Evolutionary conservation across 2,888 invertebrate species (phyloP), one percentile per base, ranked within the genome.

Genomic region (Yponomeuta malinellus): DNA sequence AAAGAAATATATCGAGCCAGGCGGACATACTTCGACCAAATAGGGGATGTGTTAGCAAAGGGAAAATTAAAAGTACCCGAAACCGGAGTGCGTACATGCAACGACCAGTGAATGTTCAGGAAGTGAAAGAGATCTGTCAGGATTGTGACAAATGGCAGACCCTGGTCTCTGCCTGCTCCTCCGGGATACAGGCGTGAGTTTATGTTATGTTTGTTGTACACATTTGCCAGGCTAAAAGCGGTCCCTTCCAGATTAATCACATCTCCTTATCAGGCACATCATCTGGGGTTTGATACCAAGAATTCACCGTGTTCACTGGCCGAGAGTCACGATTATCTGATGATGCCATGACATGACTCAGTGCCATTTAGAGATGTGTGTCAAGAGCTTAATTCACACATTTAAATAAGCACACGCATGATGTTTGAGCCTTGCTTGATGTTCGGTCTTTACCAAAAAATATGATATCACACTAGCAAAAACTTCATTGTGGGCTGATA

Each of bases 381-480:
- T 78, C 78, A 78, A 78, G 80, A 78, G 74, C 75, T 77, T 48
- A 68, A 68, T 48, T 77, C 75, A 77, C 75, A 71, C 72, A 75
- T 74, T 76, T 77, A 78, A 79, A 79, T 78, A 80, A 59, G 75
- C 75, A 72, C 72, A 71, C 73, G 72, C 74, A 72, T 78, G 76
- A 75, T 76, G 72, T 5, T 43, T 3, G 43, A 43, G 43, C 9
- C 43, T 43, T 23, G 23, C 23, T 23, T 23, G 23, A 23, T 23
- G 23, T 23, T 43, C 73, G 74, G 78, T 74, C 71, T 76, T 68
- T 43, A 65, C 33, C 31, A 33, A 68, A 66, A 68, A 43, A 33
- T 67, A 67, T 66, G 33, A 66, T 15, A 12, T 67, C 15, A 43
- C 73, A 77, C 72, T 71, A 73, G 64, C 52, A 59, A 59, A 15